Evolutionary conservation across 2,888 invertebrate genomes (phyloP).

Genomic region (Oxystoma pomonae): DNA sequence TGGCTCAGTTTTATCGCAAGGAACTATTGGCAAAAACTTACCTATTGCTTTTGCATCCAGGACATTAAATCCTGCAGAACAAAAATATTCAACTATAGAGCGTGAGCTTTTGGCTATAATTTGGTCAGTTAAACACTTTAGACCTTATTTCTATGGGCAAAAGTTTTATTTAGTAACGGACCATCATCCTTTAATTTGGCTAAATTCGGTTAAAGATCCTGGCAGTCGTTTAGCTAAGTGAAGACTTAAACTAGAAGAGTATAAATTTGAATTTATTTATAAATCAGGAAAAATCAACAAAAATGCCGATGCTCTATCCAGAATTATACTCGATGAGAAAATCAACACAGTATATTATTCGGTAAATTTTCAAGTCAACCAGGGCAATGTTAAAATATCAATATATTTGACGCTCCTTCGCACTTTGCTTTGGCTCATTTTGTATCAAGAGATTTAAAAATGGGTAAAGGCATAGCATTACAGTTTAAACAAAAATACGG

Average conservation of each 20-base stretch:
- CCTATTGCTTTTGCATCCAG: neutral
- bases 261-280: neutral
- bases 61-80: neutral
- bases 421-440: too few relatives aligned
- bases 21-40: neutral
- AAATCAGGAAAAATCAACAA: neutral
- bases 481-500: too few relatives aligned
- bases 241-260: neutral
- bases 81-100: neutral
- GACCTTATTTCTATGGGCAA: neutral
- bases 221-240: neutral
- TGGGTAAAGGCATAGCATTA: too few relatives aligned
- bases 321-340: too few relatives aligned
- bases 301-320: neutral
- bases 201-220: neutral
- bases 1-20: neutral
- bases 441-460: too few relatives aligned
- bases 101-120: neutral
- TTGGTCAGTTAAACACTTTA: neutral
- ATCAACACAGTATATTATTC: too few relatives aligned
- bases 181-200: neutral
- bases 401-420: too few relatives aligned
- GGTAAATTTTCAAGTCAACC: too few relatives aligned
- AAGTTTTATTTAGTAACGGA: neutral
- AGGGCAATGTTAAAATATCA: too few relatives aligned